Percentiles rank a stretch among this genome's conserved stretches.
Conservation (phyloP, 1,140 invertebrate genomes). For the Nasonia longicornis region DNA sequence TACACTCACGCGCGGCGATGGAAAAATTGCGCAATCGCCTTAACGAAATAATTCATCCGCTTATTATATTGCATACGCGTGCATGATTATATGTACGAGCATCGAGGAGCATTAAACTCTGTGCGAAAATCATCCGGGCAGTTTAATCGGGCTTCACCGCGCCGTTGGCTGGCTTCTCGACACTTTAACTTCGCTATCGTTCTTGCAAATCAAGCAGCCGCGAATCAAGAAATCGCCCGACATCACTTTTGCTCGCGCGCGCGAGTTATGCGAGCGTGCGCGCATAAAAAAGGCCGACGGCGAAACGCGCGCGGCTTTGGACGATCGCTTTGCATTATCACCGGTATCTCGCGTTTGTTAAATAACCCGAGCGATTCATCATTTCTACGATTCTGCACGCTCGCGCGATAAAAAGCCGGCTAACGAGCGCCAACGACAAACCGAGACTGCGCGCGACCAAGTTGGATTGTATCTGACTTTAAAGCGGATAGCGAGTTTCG, state of each 20-base stretch:
- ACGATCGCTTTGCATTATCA: constrained; percentile 36
- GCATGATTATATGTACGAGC: not conserved
- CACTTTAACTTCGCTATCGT: constrained; percentile 9
- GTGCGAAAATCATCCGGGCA: not conserved
- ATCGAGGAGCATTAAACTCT: not conserved
- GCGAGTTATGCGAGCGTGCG: not conserved
- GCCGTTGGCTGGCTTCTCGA: not conserved
- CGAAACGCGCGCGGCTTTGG: too few species aligned
- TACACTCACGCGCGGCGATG: not conserved
- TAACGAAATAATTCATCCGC: not conserved
- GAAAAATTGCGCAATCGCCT: not conserved
- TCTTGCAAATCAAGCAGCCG: constrained; percentile 8
- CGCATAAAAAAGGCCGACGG: not conserved
- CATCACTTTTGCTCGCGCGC: not conserved
- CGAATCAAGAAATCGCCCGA: constrained; percentile 20
- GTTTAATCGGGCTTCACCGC: not conserved
- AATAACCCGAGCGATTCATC: constrained; percentile 42
- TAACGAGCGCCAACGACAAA: not conserved
- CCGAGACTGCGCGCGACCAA: not conserved
- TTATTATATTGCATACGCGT: not conserved
- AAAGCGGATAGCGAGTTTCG: not conserved
- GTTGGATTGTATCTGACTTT: not conserved
- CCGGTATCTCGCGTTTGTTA: not conserved
- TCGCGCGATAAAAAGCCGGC: not conserved
- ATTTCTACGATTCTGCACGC: constrained; percentile 41